Evolutionary conservation across 2,888 invertebrate species (phyloP), one percentile per base, ranked within the genome.

Genomic region (Drosophila kanekoi): DNA sequence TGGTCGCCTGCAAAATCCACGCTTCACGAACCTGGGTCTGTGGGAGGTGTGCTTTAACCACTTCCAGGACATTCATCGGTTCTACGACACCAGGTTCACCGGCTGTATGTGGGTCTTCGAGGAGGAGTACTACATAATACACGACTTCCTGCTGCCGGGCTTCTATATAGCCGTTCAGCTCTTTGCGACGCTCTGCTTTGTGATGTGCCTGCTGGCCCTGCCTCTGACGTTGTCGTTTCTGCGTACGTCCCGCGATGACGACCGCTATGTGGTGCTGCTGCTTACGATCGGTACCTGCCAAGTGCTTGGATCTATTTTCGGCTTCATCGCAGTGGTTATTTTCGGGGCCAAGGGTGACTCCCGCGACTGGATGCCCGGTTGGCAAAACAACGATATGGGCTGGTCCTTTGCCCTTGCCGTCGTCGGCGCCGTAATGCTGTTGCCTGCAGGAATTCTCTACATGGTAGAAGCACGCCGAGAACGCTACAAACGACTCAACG

Each of bases 81-180:
- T 95, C 92, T 98, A 98, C 92, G 97, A 98, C 88, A 95, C 95
- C 5, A 93, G 94, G 56, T 97, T 97, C 87, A 94, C 93, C 14
- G 97, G 97, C 0, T 99, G 99, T 90, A 98, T 98, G 97, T 99
- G 98, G 98, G 96, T 99, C 67, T 98, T 98, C 90, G 97, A 98
- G 92, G 98, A 98, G 92, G 98, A 99, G 93, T 98, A 97, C 91
- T 97, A 98, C 90, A 98, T 98, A 64, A 97, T 99, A 77, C 96
- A 97, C 87, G 96, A 98, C 83, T 96, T 97, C 86, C 93, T 99
- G 4, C 93, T 98, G 81, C 98, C 98, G 56, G 95, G 96, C 13
- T 99, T 98, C 93, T 98, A 98, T 89, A 96, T 98, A 60, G 96
- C 97, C 0, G 98, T 98, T 0, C 98, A 99, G 91, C 96, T 98